These are phyloP conservation scores for Lampris megalopsis DNA, from an alignment of 2,113 vertebrate genomes.

Conservation along the genomic window DNA sequence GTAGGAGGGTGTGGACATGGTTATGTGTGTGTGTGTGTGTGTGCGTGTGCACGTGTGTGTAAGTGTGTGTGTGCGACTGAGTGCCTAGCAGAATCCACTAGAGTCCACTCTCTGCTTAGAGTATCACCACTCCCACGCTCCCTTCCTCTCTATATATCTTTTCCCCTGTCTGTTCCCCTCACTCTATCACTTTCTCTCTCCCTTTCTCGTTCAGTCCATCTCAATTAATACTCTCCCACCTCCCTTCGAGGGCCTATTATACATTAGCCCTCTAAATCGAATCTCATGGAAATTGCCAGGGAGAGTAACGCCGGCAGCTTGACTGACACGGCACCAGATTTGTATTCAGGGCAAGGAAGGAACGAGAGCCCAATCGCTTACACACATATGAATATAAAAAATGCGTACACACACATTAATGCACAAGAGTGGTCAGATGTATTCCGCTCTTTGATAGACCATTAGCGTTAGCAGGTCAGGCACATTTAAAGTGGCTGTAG, in stretches of 20 bases:
- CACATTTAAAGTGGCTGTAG: not conserved
- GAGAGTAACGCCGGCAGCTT: constrained; percentile 66
- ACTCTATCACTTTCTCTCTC: constrained; percentile 17
- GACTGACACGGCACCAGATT: constrained; percentile 70
- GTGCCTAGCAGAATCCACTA: constrained; percentile 54
- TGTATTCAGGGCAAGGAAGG: constrained; percentile 49
- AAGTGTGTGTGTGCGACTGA: not conserved
- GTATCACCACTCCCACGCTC: constrained; percentile 39
- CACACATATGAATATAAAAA: constrained; percentile 48
- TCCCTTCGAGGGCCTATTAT: constrained; percentile 72
- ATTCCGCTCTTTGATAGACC: not conserved
- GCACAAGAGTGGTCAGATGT: constrained; percentile 28
- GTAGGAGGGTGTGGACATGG: constrained; percentile 8
- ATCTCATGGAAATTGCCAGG: constrained; percentile 74
- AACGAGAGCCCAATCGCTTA: not conserved
- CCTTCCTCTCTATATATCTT: constrained; percentile 37
- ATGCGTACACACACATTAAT: constrained; percentile 27
- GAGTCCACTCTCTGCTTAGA: constrained; percentile 70
- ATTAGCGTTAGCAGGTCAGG: not conserved
- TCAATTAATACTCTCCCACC: constrained; percentile 75
- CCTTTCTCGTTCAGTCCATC: constrained; percentile 62
- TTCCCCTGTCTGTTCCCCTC: constrained; percentile 26
- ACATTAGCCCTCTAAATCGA: constrained; percentile 77
- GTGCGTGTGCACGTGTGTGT: not conserved
- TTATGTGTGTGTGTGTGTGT: constrained; percentile 11